These are phyloP conservation scores for Progne subis DNA, from an alignment of 2,113 vertebrate species.

Conservation along the genomic window DNA sequence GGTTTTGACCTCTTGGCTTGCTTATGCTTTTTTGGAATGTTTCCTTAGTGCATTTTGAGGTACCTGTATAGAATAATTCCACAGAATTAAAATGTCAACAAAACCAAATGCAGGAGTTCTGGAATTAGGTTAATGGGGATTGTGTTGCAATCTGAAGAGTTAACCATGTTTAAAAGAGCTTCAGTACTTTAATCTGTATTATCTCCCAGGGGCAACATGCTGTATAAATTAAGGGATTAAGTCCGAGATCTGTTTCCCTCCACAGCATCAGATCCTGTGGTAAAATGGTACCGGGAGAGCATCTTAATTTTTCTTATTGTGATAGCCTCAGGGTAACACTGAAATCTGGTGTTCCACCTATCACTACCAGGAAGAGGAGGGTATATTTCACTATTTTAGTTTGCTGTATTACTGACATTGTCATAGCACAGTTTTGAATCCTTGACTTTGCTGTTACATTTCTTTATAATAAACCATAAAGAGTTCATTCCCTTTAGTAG, in stretches of 20 bases:
- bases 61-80: not conserved
- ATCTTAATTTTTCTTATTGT: not conserved
- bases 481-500: not conserved
- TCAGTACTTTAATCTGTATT: not conserved
- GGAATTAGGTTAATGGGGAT: not conserved
- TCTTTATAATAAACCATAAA: not conserved
- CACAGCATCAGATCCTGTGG: not conserved
- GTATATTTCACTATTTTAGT: not conserved
- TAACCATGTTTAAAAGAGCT: not conserved
- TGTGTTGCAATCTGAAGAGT: not conserved
- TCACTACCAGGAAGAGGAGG: not conserved
- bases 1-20: not conserved
- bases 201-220: not conserved
- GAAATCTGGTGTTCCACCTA: not conserved
- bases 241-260: not conserved
- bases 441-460: not conserved
- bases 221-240: not conserved
- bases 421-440: not conserved
- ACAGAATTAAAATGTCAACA: not conserved
- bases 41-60: not conserved
- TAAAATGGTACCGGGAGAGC: not conserved
- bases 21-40: not conserved
- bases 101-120: not conserved
- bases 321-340: not conserved
- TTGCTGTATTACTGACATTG: not conserved